A percentile compares a stretch with the other conserved stretches of the same genome.
Evolutionary conservation across 2,888 invertebrate species (phyloP).

Genomic region (Brachyopa scutellaris): DNA sequence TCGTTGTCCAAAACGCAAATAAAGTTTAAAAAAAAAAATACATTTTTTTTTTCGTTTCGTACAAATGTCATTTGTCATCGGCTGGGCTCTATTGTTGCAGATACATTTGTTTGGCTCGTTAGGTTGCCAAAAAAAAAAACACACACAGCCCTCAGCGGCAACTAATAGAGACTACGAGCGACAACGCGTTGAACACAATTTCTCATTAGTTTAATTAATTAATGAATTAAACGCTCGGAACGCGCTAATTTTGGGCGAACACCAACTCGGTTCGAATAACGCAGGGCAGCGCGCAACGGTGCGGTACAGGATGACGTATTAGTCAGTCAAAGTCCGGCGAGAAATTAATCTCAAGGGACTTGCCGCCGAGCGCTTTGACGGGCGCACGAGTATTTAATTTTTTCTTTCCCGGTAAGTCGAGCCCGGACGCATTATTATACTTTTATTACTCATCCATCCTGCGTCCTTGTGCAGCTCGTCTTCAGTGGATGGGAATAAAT

Average conservation of each 20-base stretch:
- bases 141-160: not conserved
- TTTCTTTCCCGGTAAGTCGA: too few relatives aligned
- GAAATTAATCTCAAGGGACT: slow-evolving; percentile 45
- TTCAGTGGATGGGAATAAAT: slow-evolving; percentile 59
- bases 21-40: slow-evolving; percentile 13
- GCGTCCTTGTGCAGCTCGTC: not conserved
- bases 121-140: slow-evolving; percentile 45
- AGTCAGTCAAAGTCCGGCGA: slow-evolving; percentile 44
- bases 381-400: slow-evolving; percentile 30
- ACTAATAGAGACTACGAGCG: slow-evolving; percentile 63
- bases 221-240: slow-evolving; percentile 66
- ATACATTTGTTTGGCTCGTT: slow-evolving; percentile 66
- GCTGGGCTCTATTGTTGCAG: slow-evolving; percentile 62
- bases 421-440: slow-evolving; percentile 36
- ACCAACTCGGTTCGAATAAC: not conserved
- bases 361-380: not conserved
- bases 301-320: slow-evolving; percentile 53
- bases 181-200: slow-evolving; percentile 59
- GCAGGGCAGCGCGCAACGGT: not conserved
- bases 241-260: slow-evolving; percentile 54
- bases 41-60: slow-evolving; percentile 22
- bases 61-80: slow-evolving; percentile 65
- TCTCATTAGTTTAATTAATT: slow-evolving; percentile 73
- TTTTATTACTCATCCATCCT: not conserved
- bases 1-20: slow-evolving; percentile 15